phyloP scores from a whole-genome alignment of 2,797 vertebrate genomes.

The Taeniopygia guttata region DNA sequence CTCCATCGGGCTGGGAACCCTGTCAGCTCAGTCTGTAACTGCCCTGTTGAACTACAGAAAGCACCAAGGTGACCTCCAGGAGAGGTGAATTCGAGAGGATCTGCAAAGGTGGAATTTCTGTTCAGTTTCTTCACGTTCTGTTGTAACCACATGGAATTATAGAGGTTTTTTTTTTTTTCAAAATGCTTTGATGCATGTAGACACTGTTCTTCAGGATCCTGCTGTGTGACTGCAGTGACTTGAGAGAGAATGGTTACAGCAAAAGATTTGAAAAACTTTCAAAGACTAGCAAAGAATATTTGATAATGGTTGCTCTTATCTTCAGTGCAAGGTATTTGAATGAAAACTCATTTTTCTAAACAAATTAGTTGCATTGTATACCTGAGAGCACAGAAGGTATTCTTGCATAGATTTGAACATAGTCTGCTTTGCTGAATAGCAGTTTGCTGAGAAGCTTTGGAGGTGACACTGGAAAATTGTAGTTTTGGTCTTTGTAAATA shows the following conservation, averaged over 20 bases:
- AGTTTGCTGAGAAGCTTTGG: constrained; percentile 27
- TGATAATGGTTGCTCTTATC: constrained; percentile 95
- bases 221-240: constrained; percentile 65
- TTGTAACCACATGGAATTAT: constrained; percentile 62
- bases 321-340: constrained; percentile 67
- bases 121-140: constrained; percentile 41
- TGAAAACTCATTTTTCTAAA: constrained; percentile 40
- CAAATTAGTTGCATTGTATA: constrained; percentile 3
- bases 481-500: constrained; percentile 46
- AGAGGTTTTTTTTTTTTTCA: constrained; percentile 2
- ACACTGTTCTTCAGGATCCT: constrained; percentile 61
- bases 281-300: constrained; percentile 73
- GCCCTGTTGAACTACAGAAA: background rate
- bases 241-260: constrained; percentile 49
- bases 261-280: constrained; percentile 44
- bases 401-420: constrained; percentile 25
- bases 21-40: constrained; percentile 23
- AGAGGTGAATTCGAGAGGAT: constrained; percentile 54
- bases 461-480: constrained; percentile 19
- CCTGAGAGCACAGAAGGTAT: constrained; percentile 45
- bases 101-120: constrained; percentile 43
- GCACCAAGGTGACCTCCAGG: background rate
- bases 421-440: constrained; percentile 7
- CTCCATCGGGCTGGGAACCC: background rate
- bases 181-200: constrained; percentile 67